phyloP scores from a whole-genome alignment of 2,888 invertebrate genomes.

The Synanthedon myopaeformis region DNA sequence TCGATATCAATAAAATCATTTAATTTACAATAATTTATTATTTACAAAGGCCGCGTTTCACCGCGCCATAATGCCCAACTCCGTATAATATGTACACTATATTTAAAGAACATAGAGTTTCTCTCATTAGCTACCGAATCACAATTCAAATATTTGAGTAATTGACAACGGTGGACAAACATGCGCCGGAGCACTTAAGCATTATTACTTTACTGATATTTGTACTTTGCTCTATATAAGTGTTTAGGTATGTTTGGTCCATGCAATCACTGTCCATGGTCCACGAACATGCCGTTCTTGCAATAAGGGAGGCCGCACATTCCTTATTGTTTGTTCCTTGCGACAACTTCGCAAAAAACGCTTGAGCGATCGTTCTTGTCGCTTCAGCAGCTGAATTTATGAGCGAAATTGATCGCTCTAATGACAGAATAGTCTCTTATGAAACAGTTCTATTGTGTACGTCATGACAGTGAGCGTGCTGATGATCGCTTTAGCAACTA shows the following conservation, averaged over 20 bases:
- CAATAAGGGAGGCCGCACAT: no score
- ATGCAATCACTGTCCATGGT: slow-evolving; percentile 44
- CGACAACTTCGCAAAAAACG: no score
- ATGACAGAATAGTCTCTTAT: no score
- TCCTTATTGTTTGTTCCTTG: no score
- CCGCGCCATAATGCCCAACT: slow-evolving; percentile 67
- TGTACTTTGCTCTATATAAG: slow-evolving; percentile 65
- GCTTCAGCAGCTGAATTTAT: no score
- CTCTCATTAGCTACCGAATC: slow-evolving; percentile 71
- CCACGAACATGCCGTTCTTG: slow-evolving; percentile 8
- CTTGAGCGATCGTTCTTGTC: no score
- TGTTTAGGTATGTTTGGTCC: slow-evolving; percentile 65
- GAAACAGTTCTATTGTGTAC: no score
- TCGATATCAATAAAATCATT: slow-evolving; percentile 56
- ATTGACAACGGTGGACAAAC: slow-evolving; percentile 70
- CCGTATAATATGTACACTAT: slow-evolving; percentile 67
- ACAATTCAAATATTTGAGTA: slow-evolving; percentile 69
- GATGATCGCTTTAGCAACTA: no score
- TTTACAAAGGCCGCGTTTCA: slow-evolving; percentile 57
- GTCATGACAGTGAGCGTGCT: no score
- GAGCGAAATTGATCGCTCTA: no score
- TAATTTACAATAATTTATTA: slow-evolving; percentile 64
- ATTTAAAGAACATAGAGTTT: slow-evolving; percentile 65
- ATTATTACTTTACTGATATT: slow-evolving; percentile 61
- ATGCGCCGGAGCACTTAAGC: slow-evolving; percentile 63